These are phyloP conservation scores for Trachurus trachurus DNA, from an alignment of 2,797 vertebrate genomes.

Conservation along the genomic window DNA sequence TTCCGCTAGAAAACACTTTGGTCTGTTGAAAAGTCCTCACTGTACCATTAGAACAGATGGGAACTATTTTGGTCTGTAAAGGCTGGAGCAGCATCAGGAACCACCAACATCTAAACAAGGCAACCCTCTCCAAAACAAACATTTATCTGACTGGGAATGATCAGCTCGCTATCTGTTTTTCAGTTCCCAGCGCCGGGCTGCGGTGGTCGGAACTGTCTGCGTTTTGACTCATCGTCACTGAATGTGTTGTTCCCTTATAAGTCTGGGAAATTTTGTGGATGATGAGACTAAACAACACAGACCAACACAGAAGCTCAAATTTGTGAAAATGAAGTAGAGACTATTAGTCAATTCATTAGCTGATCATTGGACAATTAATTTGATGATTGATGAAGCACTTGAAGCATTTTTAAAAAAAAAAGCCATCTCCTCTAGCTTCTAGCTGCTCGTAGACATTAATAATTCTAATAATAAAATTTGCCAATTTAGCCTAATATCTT, in stretches of 20 bases:
- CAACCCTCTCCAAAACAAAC: slow-evolving; percentile 68
- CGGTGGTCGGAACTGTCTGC: slow-evolving; percentile 26
- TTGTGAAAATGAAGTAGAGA: background rate
- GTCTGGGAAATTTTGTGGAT: slow-evolving; percentile 2
- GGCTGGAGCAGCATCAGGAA: slow-evolving; percentile 57
- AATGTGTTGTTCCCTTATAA: slow-evolving; percentile 20
- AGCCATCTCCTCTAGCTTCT: background rate
- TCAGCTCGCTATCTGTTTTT: slow-evolving; percentile 55
- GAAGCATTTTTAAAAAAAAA: background rate
- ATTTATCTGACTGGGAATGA: slow-evolving; percentile 55
- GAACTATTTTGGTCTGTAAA: slow-evolving; percentile 66
- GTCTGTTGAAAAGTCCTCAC: slow-evolving; percentile 52
- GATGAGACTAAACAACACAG: background rate
- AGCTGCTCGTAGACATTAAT: background rate
- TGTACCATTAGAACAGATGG: slow-evolving; percentile 61
- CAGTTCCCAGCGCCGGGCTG: slow-evolving; percentile 18
- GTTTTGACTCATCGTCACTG: slow-evolving; percentile 38
- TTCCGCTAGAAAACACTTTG: slow-evolving; percentile 62
- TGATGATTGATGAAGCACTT: background rate
- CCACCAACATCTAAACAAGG: slow-evolving; percentile 75
- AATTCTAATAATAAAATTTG: too few relatives aligned
- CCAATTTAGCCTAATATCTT: background rate
- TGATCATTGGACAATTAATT: too few relatives aligned
- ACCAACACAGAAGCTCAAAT: background rate
- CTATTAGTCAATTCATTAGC: background rate